Evolutionary conservation across 2,797 vertebrate genomes (phyloP).

Genomic region (Melanotaenia parkinsoni): DNA sequence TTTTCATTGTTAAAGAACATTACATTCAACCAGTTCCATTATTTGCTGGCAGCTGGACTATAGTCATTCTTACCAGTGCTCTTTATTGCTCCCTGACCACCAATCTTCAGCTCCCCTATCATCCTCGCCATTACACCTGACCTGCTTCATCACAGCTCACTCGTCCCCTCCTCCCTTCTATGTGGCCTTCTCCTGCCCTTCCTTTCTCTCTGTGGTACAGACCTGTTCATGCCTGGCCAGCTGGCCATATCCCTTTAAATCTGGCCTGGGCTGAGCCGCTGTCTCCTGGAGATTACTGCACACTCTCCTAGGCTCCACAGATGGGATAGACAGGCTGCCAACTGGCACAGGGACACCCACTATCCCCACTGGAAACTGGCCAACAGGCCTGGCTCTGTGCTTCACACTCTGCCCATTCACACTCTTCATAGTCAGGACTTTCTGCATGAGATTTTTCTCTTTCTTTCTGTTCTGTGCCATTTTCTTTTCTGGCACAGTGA

Average conservation of each 20-base stretch:
- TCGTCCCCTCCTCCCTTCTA: slow-evolving; percentile 60
- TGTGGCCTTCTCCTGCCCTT: slow-evolving; percentile 73
- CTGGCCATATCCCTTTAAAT: slow-evolving; percentile 84
- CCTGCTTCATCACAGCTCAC: slow-evolving; percentile 68
- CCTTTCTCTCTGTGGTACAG: slow-evolving; percentile 65
- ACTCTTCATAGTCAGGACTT: slow-evolving; percentile 49
- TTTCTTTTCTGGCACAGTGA: background rate
- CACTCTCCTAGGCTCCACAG: slow-evolving; percentile 84
- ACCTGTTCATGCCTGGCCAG: slow-evolving; percentile 78
- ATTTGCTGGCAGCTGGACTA: slow-evolving; percentile 67
- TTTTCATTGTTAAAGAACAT: slow-evolving; percentile 57
- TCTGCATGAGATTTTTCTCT: slow-evolving; percentile 4
- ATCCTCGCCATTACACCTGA: slow-evolving; percentile 75
- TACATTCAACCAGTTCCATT: slow-evolving; percentile 56
- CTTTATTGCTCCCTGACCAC: slow-evolving; percentile 74
- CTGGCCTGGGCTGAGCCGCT: slow-evolving; percentile 74
- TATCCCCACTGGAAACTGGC: slow-evolving; percentile 79
- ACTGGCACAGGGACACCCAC: slow-evolving; percentile 84
- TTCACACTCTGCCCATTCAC: slow-evolving; percentile 72
- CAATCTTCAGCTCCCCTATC: slow-evolving; percentile 69
- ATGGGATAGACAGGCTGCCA: slow-evolving; percentile 85
- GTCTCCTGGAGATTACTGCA: slow-evolving; percentile 83
- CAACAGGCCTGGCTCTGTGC: slow-evolving; percentile 70
- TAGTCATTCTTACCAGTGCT: slow-evolving; percentile 72
- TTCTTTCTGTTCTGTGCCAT: slow-evolving; percentile 6